phyloP scores from a whole-genome alignment of 2,113 vertebrate genomes.

The Halcyon senegalensis region DNA sequence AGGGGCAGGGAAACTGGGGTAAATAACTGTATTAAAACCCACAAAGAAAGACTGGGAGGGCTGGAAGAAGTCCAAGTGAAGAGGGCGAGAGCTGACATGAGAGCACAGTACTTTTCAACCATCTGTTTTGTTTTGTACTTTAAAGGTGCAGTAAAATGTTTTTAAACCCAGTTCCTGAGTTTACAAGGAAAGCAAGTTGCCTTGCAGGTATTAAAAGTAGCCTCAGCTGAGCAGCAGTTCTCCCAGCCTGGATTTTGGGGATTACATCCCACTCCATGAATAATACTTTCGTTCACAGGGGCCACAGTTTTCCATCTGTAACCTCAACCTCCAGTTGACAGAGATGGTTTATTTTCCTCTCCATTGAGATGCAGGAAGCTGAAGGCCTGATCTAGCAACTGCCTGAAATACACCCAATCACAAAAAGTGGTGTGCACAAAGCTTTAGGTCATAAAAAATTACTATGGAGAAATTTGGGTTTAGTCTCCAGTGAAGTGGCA shows the following conservation, averaged over 20 bases:
- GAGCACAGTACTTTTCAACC: not conserved
- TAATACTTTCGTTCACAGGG: not conserved
- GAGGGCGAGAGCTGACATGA: not conserved
- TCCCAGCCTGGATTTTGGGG: not conserved
- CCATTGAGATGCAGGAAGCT: not conserved
- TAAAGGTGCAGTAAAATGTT: not conserved
- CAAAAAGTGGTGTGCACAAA: not conserved
- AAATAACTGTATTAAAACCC: not conserved
- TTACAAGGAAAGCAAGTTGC: slow-evolving; percentile 17
- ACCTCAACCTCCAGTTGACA: not conserved
- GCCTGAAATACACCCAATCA: not conserved
- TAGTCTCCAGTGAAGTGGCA: not conserved
- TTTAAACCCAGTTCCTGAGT: not conserved
- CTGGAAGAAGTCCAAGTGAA: not conserved
- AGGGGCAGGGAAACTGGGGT: not conserved
- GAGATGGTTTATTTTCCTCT: not conserved
- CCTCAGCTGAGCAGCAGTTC: not conserved
- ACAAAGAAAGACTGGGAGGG: not conserved
- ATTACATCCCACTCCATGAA: not conserved
- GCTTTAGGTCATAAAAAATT: slow-evolving; percentile 26
- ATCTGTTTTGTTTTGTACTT: slow-evolving; percentile 14
- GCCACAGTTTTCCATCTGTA: not conserved
- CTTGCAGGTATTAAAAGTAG: not conserved
- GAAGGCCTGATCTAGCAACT: not conserved
- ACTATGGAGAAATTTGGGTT: not conserved